Evolutionary conservation across 2,888 invertebrate genomes (phyloP).

Genomic region (Xestia ashworthii): DNA sequence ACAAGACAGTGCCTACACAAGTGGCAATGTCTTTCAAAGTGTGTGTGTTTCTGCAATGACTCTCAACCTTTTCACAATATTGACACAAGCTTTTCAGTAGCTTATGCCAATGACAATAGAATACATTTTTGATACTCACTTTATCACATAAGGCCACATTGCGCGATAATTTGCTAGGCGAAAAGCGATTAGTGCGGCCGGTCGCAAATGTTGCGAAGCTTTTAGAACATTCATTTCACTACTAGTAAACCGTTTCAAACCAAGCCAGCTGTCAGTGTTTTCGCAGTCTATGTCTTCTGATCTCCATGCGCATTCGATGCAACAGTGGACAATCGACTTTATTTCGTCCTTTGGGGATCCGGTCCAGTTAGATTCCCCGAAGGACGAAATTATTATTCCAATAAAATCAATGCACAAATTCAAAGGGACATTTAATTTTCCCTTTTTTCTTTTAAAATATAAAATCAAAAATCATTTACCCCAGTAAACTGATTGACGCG

Average conservation of each 20-base stretch:
- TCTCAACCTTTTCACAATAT: neutral
- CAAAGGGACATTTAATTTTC: neutral
- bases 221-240: neutral
- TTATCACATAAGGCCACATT: no score
- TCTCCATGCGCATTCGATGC: neutral
- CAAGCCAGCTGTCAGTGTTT: neutral
- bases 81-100: neutral
- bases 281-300: neutral
- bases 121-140: neutral
- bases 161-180: no score
- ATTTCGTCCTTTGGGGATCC: neutral
- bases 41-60: neutral
- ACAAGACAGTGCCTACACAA: neutral
- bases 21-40: neutral
- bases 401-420: constrained; percentile 2
- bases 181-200: neutral
- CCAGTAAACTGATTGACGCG: constrained; percentile 62
- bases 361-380: neutral
- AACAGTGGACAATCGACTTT: neutral
- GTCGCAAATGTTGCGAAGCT: neutral
- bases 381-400: constrained; percentile 10
- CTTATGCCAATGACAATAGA: neutral
- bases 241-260: no score
- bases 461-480: constrained; percentile 53
- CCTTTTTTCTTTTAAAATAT: constrained; percentile 2